A percentile compares a stretch with the other conserved stretches of the same genome.
These are phyloP conservation scores for Bicyclus anynana DNA, from an alignment of 1,140 invertebrate genomes.

Conservation along the genomic window DNA sequence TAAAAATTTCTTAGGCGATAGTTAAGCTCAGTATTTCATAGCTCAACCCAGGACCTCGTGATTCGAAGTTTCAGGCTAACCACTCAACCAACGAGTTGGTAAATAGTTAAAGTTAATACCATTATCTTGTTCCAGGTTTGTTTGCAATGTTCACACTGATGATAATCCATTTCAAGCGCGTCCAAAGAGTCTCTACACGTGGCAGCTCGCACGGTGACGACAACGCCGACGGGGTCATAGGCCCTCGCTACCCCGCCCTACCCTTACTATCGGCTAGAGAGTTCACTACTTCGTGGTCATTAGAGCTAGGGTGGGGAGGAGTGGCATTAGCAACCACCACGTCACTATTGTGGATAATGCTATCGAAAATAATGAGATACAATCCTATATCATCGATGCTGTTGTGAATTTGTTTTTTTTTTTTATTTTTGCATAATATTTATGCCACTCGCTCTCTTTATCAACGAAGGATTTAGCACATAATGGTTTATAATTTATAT, in stretches of 20 bases:
- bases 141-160: constrained; percentile 93
- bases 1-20: no score
- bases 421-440: background rate
- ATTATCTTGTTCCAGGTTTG: constrained; percentile 80
- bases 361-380: constrained; percentile 93
- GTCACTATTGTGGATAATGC: constrained; percentile 89
- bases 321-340: constrained; percentile 87
- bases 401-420: constrained; percentile 37
- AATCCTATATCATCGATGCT: constrained; percentile 87
- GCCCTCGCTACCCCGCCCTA: constrained; percentile 66
- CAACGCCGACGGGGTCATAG: constrained; percentile 84
- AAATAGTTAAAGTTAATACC: background rate
- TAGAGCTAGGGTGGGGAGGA: constrained; percentile 90
- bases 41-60: no score
- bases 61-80: no score
- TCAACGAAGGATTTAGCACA: no score
- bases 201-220: constrained; percentile 77
- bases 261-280: constrained; percentile 80
- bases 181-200: constrained; percentile 80
- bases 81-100: background rate
- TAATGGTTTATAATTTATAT: no score
- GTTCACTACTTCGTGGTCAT: constrained; percentile 88
- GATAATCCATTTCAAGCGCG: constrained; percentile 93
- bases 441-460: no score
- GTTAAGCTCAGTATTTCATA: no score